Base-by-base conservation (phyloP, 1,140 invertebrate genomes). In the Physella acuta region DNA sequence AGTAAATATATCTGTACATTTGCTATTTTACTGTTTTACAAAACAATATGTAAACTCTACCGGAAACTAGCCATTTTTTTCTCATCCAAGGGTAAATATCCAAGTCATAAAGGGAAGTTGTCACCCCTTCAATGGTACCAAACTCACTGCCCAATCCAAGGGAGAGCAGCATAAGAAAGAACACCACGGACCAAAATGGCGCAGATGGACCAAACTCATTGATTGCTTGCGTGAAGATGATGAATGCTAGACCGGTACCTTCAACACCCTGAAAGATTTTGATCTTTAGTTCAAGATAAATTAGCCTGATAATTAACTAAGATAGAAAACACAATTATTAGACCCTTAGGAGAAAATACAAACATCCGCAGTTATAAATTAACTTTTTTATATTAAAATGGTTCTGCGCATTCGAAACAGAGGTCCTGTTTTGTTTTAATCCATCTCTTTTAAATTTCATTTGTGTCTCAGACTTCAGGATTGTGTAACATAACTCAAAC, bases 101-200 rank as follows among this genome's bases (percentile, higher is more conserved):
- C 59, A 95, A 92, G 81, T 97, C 94, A 79, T 96, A 95, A 55
- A 97, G 90, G 33, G 93, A 95, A 81, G 93, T 94, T 30, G 96
- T 88, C 89, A 97, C 94, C 30, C 94, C 94, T 65, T 81, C 80
- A 28, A 78, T 75, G 24, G 77, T 83, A 30, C 77, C 90, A 86
- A 95, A 94, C 86, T 92, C 93, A 78, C 90, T 93, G 79, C 95
- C 94, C 72, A 98, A 89, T 39, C 95, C 95, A 5, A 98, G 88
- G 66, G 95, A 90, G 73, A 97, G 92, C 20, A 98, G 86, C 95
- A 98, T 98, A 26, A 93, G 82, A 83, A 97, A 98, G 85, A 98
- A 98, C 2, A 96, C 86, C 0, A 94, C 83, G 0, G 94, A 90
- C 94, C 95, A 98, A 56, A 97, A 87, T 76, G 95, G 92, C 0